A percentile compares a stretch with the other conserved stretches of the same genome.
Evolutionary conservation across 2,888 invertebrate species (phyloP).

Genomic region (Eurytoma adleriae): DNA sequence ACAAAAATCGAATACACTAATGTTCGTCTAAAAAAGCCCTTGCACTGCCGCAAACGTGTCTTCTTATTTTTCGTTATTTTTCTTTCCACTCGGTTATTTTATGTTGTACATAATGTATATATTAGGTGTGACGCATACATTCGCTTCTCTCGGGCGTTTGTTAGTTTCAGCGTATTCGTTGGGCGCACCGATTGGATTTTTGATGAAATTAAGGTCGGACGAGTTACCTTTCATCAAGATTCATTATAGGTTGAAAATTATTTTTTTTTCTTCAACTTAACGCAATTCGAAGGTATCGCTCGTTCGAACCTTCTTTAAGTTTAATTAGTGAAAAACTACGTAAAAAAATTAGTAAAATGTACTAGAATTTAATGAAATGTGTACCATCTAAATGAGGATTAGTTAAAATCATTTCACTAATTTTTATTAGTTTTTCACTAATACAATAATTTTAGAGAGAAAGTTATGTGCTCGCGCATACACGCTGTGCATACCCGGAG

Average conservation of each 20-base stretch:
- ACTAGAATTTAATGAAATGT: no score
- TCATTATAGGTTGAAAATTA: background rate
- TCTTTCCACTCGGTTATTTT: background rate
- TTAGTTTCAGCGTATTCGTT: no score
- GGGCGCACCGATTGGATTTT: no score
- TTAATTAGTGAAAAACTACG: background rate
- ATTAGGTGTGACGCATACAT: no score
- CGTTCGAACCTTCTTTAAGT: background rate
- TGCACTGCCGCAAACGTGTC: conserved; percentile 46
- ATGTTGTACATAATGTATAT: background rate
- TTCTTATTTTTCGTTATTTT: conserved; percentile 12
- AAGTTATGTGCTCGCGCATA: background rate
- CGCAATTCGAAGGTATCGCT: background rate
- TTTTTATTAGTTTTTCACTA: no score
- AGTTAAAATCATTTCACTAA: no score
- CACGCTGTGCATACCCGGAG: background rate
- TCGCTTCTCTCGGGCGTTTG: no score
- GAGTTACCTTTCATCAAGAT: no score
- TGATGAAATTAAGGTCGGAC: no score
- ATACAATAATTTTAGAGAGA: background rate
- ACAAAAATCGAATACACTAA: conserved; percentile 66
- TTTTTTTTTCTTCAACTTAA: no score
- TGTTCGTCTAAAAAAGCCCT: conserved; percentile 61
- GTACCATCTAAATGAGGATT: no score
- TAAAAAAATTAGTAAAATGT: no score